Evolutionary conservation across 2,113 vertebrate genomes (phyloP), one percentile per base, ranked within the genome.

Genomic region (Pyrgilauda ruficollis): DNA sequence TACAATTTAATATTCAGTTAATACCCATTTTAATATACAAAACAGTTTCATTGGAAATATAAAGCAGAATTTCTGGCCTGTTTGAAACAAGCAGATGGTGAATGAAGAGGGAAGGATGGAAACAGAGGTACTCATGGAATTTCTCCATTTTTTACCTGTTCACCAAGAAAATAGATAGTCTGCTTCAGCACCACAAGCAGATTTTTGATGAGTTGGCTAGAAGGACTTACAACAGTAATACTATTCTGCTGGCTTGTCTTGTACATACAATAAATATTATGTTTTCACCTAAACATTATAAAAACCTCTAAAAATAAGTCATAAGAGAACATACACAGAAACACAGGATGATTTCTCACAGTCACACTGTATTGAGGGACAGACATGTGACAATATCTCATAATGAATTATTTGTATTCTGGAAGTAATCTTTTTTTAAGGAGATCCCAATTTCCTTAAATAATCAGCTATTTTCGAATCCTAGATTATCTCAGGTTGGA

Each of bases 11-110:
- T 90, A 88, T 63, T 88, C 62, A 56, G 76, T 95, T 93, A 90
- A 92, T 95, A 52, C 20, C n/a, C 41, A 78, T 96, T 96, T 95
- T 89, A 94, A 94, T 93, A 93, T 68, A 90, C 35, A 88, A 85
- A 96, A 88, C 49, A 55, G 23, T 94, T 96, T 93, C 82, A 59
- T 89, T 93, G 78, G 84, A 93, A 93, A 92, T 92, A 83, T 16
- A 83, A 89, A 92, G 27, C 37, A 61, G 41, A 95, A 84, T 55
- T 70, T 55, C 91, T 97, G 87, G 66, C 73, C 90, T 66, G 43
- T 88, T 93, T 89, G 75, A 93, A 96, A 84, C 23, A 90, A 87
- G 63, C 55, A 93, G 69, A 93, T 80, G 73, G 87, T 91, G 68
- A 91, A 94, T 39, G 28, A 92, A 75, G 9, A 8, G 10, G 13